Evolutionary conservation across 2,797 vertebrate species (phyloP).

Genomic region (Pampus argenteus): DNA sequence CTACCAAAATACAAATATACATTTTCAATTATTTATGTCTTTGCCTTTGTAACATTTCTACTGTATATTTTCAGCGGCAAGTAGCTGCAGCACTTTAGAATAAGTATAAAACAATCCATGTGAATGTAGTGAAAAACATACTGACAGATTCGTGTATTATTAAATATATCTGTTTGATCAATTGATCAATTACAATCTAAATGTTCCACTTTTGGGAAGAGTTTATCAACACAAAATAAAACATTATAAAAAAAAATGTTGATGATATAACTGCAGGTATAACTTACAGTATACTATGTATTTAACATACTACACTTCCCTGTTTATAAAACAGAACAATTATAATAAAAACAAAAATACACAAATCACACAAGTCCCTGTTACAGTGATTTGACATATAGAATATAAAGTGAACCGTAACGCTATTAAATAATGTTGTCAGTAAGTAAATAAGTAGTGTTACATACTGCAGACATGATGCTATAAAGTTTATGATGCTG

Average conservation of each 20-base stretch:
- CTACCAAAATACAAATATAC: too few species aligned
- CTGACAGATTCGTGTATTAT: neutral
- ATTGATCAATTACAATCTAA: neutral
- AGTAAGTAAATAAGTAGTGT: neutral
- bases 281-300: slow-evolving; percentile 21
- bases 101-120: too few species aligned
- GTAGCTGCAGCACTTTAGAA: too few species aligned
- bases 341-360: neutral
- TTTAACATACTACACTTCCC: slow-evolving; percentile 60
- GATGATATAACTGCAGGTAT: neutral
- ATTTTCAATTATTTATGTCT: too few species aligned
- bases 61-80: too few species aligned
- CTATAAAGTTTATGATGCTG: neutral
- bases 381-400: neutral
- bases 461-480: neutral
- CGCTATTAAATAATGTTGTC: neutral
- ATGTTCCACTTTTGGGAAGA: neutral
- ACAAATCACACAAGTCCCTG: neutral
- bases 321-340: slow-evolving; percentile 76
- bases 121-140: neutral
- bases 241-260: neutral
- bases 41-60: too few species aligned
- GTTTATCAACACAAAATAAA: neutral
- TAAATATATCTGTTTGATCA: neutral
- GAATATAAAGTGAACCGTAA: neutral